Base-by-base conservation (phyloP, 2,797 vertebrate species). In the Avahi laniger region DNA sequence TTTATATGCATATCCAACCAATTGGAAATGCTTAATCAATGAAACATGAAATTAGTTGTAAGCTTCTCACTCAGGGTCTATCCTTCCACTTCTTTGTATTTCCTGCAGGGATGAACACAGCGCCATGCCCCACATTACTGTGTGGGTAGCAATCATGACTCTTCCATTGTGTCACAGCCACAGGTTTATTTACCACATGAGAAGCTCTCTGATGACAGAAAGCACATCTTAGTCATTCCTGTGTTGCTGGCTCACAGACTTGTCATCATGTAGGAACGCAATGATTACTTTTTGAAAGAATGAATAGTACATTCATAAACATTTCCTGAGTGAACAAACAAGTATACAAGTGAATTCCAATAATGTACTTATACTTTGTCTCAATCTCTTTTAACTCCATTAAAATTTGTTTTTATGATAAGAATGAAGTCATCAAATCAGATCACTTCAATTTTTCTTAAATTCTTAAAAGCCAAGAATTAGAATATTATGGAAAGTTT, bases 111-210 rank as follows among this genome's bases (percentile, higher is more conserved):
- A 22, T 12, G 41, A 20, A 24, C 35, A 13, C 1, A 63, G 20
- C 5, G 13, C 14, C 11, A 22, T 15, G 7, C 8, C 7, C 35
- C 6, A 5, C 28, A 79, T 50, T 24, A 7, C 57, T 12, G 33
- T 8, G 4, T 13, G 15, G 30, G 50, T 5, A 73, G 24, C 5
- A 30, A 1, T 43, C 26, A 7, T 0, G 0, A 24, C 10, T 57
- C 76, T 38, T 72, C 54, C 26, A 11, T 8, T 20, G 38, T 2
- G 18, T 30, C 12, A 9, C 0, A 69, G 30, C 11, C 24, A 15
- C 7, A 30, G 61, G 14, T 18, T 59, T 50, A 20, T 26, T 81
- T n/a, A 24, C 2, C 5, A 54, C 35, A 72, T 54, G 2, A 20
- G 35, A 82, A 48, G 43, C n/a, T 87, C 69, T 75, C 12, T 10